Conservation (phyloP, 2,888 invertebrate genomes). For the Chrysopilus asiliformis region DNA sequence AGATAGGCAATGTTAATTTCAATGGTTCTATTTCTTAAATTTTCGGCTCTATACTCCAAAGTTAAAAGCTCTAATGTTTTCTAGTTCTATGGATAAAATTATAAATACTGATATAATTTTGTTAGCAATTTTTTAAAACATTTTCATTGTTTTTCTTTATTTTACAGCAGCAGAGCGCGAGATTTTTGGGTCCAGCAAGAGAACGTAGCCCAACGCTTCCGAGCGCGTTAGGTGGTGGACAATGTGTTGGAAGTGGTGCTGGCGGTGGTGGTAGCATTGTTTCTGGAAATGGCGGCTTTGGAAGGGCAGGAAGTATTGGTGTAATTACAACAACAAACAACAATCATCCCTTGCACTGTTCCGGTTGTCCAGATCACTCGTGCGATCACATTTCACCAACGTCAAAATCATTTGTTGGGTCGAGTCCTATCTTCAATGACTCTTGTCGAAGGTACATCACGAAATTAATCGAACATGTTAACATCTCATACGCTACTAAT, state of each 20-base stretch:
- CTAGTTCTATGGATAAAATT: too few species aligned
- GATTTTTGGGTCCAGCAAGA: slow-evolving; percentile 37
- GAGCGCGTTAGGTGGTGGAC: slow-evolving; percentile 29
- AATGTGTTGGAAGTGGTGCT: slow-evolving; percentile 17
- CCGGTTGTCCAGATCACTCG: slow-evolving; percentile 33
- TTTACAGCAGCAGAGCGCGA: slow-evolving; percentile 38
- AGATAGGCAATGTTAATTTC: too few species aligned
- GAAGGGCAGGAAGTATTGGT: too few species aligned
- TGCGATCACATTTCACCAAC: slow-evolving; percentile 31
- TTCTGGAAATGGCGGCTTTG: too few species aligned
- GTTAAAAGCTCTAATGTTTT: too few species aligned
- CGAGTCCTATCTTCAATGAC: slow-evolving; percentile 28
- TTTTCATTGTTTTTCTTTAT: slow-evolving; percentile 7
- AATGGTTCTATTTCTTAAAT: slow-evolving; percentile 1
- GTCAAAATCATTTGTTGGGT: slow-evolving; percentile 32
- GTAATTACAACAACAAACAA: too few species aligned
- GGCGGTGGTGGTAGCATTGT: too few species aligned
- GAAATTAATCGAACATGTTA: slow-evolving; percentile 11
- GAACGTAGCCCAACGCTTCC: slow-evolving; percentile 37
- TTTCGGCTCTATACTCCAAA: too few species aligned
- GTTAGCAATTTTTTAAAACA: neutral
- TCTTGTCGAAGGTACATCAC: slow-evolving; percentile 32
- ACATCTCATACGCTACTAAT: slow-evolving; percentile 8
- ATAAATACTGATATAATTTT: neutral
- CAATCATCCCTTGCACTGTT: slow-evolving; percentile 34